Evolutionary conservation across 64 coral and sea anemone genomes (phyloP).

Genomic region (Montipora cactus): DNA sequence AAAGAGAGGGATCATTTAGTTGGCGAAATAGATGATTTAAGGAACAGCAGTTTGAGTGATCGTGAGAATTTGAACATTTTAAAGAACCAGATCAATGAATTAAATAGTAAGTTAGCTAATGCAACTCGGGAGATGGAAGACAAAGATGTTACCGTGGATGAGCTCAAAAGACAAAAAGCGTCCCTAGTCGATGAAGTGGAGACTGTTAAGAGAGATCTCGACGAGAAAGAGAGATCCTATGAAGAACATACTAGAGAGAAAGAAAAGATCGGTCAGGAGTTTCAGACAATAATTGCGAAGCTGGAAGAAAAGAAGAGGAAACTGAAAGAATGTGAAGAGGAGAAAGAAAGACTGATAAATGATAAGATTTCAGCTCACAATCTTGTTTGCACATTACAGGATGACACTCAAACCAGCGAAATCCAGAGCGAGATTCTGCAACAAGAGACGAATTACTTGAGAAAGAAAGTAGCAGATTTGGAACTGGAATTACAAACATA

Average conservation of each 20-base stretch:
- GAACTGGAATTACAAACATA: slow-evolving; percentile 64
- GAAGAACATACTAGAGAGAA: slow-evolving; percentile 57
- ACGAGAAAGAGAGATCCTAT: slow-evolving; percentile 39
- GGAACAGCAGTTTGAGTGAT: slow-evolving; percentile 65
- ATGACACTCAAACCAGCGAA: slow-evolving; percentile 62
- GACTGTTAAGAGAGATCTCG: slow-evolving; percentile 39
- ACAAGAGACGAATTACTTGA: slow-evolving; percentile 50
- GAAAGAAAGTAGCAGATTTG: slow-evolving; percentile 56
- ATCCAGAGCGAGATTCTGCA: slow-evolving; percentile 57
- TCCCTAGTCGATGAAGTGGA: slow-evolving; percentile 58
- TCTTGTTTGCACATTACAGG: slow-evolving; percentile 72
- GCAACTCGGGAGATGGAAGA: slow-evolving; percentile 51
- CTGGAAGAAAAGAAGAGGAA: slow-evolving; percentile 44
- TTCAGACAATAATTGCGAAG: slow-evolving; percentile 32
- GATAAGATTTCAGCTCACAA: slow-evolving; percentile 83
- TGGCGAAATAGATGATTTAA: slow-evolving; percentile 74
- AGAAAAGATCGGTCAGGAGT: slow-evolving; percentile 17
- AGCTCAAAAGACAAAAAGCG: slow-evolving; percentile 50
- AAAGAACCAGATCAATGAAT: slow-evolving; percentile 63
- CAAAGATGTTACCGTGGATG: slow-evolving; percentile 20
- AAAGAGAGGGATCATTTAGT: slow-evolving; percentile 67
- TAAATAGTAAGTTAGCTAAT: slow-evolving; percentile 63
- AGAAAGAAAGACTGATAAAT: slow-evolving; percentile 86
- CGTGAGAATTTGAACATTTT: slow-evolving; percentile 64
- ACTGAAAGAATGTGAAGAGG: slow-evolving; percentile 64